Evolutionary conservation across 2,797 vertebrate genomes (phyloP).

Genomic region (Alcedo quadribrachys): DNA sequence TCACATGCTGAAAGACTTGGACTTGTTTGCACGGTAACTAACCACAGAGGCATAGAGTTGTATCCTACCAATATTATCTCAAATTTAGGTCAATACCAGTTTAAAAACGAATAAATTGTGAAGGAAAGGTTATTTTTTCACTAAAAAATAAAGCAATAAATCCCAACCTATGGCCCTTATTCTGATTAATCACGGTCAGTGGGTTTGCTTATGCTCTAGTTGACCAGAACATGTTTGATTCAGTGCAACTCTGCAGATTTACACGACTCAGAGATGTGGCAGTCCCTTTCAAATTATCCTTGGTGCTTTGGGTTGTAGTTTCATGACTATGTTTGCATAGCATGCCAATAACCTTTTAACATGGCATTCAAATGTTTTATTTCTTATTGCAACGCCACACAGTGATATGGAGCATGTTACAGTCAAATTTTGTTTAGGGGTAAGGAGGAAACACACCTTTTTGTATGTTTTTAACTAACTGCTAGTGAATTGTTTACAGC

Average conservation of each 20-base stretch:
- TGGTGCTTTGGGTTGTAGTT: not conserved
- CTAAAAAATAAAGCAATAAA: conserved; percentile 36
- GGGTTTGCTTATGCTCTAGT: not conserved
- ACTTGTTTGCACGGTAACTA: not conserved
- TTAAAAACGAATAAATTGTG: conserved; percentile 25
- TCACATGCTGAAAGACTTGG: not conserved
- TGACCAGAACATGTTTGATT: not conserved
- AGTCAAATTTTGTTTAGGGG: not conserved
- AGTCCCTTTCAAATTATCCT: not conserved
- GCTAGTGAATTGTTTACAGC: not conserved
- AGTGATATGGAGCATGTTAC: not conserved
- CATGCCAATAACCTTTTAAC: not conserved
- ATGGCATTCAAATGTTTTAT: not conserved
- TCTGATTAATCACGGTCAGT: not conserved
- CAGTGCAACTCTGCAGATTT: not conserved
- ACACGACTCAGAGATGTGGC: not conserved
- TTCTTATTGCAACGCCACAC: not conserved
- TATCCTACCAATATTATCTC: not conserved
- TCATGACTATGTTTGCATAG: not conserved
- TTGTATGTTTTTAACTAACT: not conserved
- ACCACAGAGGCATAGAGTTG: not conserved
- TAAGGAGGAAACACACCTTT: not conserved
- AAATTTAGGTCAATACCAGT: conserved; percentile 23
- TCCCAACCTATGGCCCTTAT: not conserved
- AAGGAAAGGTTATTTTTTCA: not conserved